phyloP scores from a whole-genome alignment of 2,797 vertebrate species.

The Aotus griseimembra region DNA sequence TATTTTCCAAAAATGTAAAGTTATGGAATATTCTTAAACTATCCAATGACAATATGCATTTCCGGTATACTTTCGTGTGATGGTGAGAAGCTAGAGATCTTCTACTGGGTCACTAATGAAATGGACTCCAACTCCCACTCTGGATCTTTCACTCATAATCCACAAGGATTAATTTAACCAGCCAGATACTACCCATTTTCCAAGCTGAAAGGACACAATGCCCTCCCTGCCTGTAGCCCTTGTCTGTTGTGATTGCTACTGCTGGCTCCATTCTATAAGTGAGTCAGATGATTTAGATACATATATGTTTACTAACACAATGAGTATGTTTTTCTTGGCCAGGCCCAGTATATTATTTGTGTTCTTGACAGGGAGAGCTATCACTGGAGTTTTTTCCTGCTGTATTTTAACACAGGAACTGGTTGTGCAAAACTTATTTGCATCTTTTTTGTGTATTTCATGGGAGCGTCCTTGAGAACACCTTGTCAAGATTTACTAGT shows the following conservation, averaged over 20 bases:
- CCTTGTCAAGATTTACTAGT: neutral
- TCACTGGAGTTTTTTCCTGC: neutral
- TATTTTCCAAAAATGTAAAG: constrained; percentile 23
- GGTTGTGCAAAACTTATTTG: constrained; percentile 28
- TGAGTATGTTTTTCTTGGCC: constrained; percentile 59
- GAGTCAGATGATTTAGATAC: constrained; percentile 52
- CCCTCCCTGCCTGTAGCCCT: neutral
- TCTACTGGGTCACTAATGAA: neutral
- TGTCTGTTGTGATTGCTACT: neutral
- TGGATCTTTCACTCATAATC: neutral
- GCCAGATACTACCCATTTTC: neutral
- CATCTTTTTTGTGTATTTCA: neutral
- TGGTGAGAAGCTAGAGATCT: neutral
- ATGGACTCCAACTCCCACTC: neutral
- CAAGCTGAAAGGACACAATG: neutral
- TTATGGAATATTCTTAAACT: neutral
- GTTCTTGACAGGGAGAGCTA: constrained; percentile 10
- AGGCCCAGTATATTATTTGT: neutral
- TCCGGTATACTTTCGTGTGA: neutral
- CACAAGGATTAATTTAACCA: neutral
- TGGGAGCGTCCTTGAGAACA: neutral
- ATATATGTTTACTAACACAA: constrained; percentile 69
- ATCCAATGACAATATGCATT: neutral
- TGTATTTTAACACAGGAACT: neutral
- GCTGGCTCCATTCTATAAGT: neutral